These are phyloP conservation scores for Macrosoma leucophasiata DNA, from an alignment of 2,888 invertebrate species.

Conservation along the genomic window DNA sequence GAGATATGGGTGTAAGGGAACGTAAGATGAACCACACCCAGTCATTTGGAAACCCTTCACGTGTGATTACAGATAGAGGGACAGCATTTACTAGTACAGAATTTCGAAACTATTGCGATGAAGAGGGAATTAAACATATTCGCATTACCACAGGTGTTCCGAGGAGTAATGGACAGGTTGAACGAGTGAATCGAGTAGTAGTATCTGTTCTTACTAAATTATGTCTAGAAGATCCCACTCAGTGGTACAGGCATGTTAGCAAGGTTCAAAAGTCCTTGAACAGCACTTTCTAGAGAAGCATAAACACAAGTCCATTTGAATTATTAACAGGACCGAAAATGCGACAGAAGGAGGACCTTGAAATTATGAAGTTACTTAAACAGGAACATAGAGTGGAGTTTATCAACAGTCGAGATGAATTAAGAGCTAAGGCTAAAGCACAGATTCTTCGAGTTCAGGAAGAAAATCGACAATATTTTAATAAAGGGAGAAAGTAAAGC, in stretches of 20 bases:
- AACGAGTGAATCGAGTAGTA: conserved; percentile 21
- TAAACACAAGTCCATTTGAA: conserved; percentile 1
- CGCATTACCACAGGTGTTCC: conserved; percentile 27
- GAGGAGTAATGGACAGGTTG: conserved; percentile 25
- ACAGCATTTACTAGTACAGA: conserved; percentile 25
- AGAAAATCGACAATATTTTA: no score
- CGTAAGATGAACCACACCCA: no score
- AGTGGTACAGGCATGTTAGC: conserved; percentile 16
- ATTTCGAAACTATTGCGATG: conserved; percentile 19
- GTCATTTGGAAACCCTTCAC: no score
- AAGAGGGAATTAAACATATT: no score
- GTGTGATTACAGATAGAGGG: no score
- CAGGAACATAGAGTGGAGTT: no score
- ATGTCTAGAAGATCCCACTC: conserved; percentile 6
- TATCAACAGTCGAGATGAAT: no score
- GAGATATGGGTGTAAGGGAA: no score
- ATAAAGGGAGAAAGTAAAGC: no score
- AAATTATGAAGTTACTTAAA: neutral
- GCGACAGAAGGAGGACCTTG: conserved; percentile 3
- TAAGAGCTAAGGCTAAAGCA: no score
- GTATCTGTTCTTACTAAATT: conserved; percentile 11
- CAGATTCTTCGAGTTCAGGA: no score
- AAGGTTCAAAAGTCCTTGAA: neutral
- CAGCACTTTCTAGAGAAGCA: conserved; percentile 7
- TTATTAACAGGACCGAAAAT: conserved; percentile 2